These are phyloP conservation scores for Pachliopta kotzebuea DNA, from an alignment of 2,888 invertebrate genomes.

Conservation along the genomic window DNA sequence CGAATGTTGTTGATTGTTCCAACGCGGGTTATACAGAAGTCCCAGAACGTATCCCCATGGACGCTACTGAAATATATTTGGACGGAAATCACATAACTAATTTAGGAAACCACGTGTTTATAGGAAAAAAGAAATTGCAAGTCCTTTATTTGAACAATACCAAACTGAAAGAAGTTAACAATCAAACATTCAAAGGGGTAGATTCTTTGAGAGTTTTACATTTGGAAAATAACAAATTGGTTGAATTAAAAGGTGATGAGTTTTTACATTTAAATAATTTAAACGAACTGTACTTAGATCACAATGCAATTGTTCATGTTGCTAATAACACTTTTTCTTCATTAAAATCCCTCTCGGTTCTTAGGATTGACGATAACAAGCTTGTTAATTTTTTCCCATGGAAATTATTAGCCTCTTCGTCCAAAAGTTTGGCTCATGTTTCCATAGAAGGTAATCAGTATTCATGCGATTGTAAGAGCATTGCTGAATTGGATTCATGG, in stretches of 20 bases:
- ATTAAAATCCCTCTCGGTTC: conserved; percentile 85
- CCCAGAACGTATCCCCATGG: conserved; percentile 91
- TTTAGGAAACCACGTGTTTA: conserved; percentile 90
- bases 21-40: conserved; percentile 86
- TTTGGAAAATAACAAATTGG: conserved; percentile 88
- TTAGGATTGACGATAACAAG: conserved; percentile 88
- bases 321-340: conserved; percentile 89
- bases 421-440: conserved; percentile 82
- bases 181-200: conserved; percentile 90
- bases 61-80: conserved; percentile 92
- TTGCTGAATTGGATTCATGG: conserved; percentile 86
- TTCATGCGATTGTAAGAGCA: conserved; percentile 90
- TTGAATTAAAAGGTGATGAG: conserved; percentile 88
- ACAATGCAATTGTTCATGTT: conserved; percentile 87
- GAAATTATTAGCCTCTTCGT: conserved; percentile 83
- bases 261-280: conserved; percentile 88
- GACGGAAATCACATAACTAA: conserved; percentile 90
- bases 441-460: conserved; percentile 89
- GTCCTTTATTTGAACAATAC: conserved; percentile 89
- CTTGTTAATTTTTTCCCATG: conserved; percentile 88
- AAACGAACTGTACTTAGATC: conserved; percentile 88
- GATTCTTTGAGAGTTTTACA: conserved; percentile 86
- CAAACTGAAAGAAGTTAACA: conserved; percentile 86
- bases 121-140: conserved; percentile 90
- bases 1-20: conserved; percentile 91